Percentiles rank a stretch among this genome's conserved stretches.
Evolutionary conservation across 2,113 vertebrate species (phyloP).

Genomic region (Eupsittula cactorum): DNA sequence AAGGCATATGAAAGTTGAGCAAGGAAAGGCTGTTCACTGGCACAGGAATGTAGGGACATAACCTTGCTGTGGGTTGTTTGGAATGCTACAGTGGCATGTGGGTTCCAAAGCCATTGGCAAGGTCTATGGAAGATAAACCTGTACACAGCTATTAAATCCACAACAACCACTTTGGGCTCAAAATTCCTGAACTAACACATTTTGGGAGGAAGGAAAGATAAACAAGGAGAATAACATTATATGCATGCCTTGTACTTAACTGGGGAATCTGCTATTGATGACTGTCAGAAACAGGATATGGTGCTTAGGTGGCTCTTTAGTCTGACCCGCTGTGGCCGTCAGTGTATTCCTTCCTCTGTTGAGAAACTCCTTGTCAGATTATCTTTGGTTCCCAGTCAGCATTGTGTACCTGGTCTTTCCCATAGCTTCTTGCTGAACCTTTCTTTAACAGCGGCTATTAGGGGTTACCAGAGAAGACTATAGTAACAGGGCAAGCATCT

Average conservation of each 20-base stretch:
- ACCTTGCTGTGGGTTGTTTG: fast-evolving
- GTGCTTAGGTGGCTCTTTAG: background rate
- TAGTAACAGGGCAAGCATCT: background rate
- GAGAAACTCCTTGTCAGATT: background rate
- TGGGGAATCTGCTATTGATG: background rate
- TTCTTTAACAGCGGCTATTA: background rate
- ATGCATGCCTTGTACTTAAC: background rate
- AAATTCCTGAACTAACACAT: background rate
- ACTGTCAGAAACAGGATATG: background rate
- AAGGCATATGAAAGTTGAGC: background rate
- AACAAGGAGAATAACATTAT: background rate
- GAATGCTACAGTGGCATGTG: fast-evolving
- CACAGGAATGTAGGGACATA: fast-evolving
- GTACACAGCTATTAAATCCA: background rate
- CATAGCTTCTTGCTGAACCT: background rate
- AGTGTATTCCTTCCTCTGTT: background rate
- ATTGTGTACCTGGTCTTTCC: background rate
- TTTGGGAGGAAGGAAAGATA: background rate
- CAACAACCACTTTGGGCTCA: background rate
- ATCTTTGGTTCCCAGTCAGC: background rate
- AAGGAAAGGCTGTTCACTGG: background rate
- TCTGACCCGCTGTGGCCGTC: background rate
- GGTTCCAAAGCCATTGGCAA: background rate
- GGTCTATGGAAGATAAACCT: background rate
- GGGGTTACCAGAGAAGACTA: background rate